These are phyloP conservation scores for Frankliniella fusca DNA, from an alignment of 2,888 invertebrate genomes.

Conservation along the genomic window DNA sequence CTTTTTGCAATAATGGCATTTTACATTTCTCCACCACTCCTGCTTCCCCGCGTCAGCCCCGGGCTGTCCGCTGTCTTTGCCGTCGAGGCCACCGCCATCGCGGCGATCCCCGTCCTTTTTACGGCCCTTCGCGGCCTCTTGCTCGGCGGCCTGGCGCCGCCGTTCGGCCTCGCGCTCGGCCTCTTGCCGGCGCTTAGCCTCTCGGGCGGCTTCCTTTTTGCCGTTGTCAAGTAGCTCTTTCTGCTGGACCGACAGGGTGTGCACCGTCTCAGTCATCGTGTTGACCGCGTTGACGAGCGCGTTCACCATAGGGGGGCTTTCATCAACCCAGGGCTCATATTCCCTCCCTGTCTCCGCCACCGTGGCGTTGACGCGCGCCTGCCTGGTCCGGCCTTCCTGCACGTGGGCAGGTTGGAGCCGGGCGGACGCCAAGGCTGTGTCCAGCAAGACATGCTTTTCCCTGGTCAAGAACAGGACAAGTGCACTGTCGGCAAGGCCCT, in stretches of 20 bases:
- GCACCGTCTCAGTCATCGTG: not conserved
- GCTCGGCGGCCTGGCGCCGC: not conserved
- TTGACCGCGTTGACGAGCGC: not conserved
- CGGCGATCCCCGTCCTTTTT: not conserved
- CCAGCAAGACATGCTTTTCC: not conserved
- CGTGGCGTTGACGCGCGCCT: not conserved
- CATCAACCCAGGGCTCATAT: not conserved
- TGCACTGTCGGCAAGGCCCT: not conserved
- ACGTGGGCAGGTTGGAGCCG: not conserved
- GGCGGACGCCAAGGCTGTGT: not conserved
- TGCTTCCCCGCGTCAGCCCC: too few relatives aligned
- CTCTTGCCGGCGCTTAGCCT: not conserved
- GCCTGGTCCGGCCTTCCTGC: not conserved
- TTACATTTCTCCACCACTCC: too few relatives aligned
- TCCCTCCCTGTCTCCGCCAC: not conserved
- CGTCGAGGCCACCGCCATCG: too few relatives aligned
- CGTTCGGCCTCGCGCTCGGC: not conserved
- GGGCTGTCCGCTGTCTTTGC: too few relatives aligned
- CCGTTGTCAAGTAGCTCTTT: not conserved
- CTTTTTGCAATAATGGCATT: not conserved
- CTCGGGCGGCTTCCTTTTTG: not conserved
- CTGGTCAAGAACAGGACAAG: not conserved
- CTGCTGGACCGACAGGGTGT: not conserved
- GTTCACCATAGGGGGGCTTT: not conserved
- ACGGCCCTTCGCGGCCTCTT: not conserved